Conservation (phyloP, 2,113 vertebrate species). For the Diphyllodes magnificus region DNA sequence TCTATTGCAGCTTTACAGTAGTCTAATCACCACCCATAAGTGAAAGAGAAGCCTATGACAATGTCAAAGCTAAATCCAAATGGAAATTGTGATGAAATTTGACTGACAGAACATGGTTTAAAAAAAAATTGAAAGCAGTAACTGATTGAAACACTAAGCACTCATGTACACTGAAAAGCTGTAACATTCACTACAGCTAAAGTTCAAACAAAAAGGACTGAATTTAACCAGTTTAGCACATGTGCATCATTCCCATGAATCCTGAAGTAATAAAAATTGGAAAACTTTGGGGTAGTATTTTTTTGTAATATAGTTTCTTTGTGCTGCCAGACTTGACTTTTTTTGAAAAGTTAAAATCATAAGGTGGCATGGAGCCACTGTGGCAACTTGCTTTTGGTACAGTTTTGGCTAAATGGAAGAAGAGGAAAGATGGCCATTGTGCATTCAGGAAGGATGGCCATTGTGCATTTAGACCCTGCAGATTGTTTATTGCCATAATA, state of each 20-base stretch:
- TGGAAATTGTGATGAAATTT: not conserved
- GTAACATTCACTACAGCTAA: not conserved
- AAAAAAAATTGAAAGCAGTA: not conserved
- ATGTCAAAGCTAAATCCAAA: not conserved
- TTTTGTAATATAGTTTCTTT: not conserved
- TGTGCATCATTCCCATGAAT: not conserved
- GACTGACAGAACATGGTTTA: not conserved
- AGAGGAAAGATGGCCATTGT: not conserved
- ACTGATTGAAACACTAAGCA: not conserved
- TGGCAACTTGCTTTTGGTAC: not conserved
- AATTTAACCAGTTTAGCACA: not conserved
- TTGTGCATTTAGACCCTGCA: not conserved
- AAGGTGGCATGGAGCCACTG: no score
- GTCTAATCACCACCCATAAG: not conserved
- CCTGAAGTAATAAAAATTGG: not conserved
- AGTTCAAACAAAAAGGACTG: not conserved
- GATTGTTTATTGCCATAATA: not conserved
- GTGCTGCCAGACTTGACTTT: not conserved
- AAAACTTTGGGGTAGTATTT: not conserved
- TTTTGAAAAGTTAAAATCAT: not conserved
- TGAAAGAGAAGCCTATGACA: not conserved
- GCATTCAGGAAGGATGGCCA: not conserved
- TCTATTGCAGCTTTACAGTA: not conserved
- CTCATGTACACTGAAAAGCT: not conserved
- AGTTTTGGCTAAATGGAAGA: not conserved